Evolutionary conservation across 2,888 invertebrate species (phyloP), one percentile per base, ranked within the genome.

Genomic region (Pristionchus entomophagus): DNA sequence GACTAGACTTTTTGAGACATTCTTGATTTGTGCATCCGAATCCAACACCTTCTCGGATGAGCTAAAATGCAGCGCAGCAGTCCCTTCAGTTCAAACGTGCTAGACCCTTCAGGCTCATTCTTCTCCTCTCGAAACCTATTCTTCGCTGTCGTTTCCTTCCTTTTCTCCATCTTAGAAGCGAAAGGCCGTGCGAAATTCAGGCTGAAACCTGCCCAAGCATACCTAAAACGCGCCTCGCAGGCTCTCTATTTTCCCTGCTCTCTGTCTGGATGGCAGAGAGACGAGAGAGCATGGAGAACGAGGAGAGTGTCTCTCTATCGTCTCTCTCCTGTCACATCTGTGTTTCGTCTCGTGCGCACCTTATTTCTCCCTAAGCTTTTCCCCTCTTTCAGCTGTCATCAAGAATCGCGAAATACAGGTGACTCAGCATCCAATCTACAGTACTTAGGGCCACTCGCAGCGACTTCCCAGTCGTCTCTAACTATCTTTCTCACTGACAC

Each of bases 281-380:
- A 14, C 35, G 32, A 32, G 65, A 65, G 65, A 65, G 35, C 32
- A 32, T 1, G 65, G 22, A 65, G 32, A 65, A 17, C 19, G n/a
- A n/a, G n/a, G 29, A 35, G 65, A 65, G 35, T 35, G 65, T 8
- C 8, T 17, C 65, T 29, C 2, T 45, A 41, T 26, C 41, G 29
- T 26, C 45, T 22, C 35, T 26, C 38, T 38, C 73, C 73, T 73
- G 73, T 73, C 73, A 73, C 73, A 73, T 73, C 73, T 73, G 73
- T 45, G 14, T 69, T 29, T 29, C 69, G 19, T 26, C 32, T 2
- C n/a, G 45, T 14, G 29, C 32, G 3, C n/a, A 17, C 10, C 41
- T 6, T 26, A 8, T 45, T 73, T 73, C 73, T 22, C 73, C 14
- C 35, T 35, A 17, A 10, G 56, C 3, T 35, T 65, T 22, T 35